Base-by-base conservation (phyloP, 92 coral and sea anemone genomes). In the Parazoanthus atlanticus region DNA sequence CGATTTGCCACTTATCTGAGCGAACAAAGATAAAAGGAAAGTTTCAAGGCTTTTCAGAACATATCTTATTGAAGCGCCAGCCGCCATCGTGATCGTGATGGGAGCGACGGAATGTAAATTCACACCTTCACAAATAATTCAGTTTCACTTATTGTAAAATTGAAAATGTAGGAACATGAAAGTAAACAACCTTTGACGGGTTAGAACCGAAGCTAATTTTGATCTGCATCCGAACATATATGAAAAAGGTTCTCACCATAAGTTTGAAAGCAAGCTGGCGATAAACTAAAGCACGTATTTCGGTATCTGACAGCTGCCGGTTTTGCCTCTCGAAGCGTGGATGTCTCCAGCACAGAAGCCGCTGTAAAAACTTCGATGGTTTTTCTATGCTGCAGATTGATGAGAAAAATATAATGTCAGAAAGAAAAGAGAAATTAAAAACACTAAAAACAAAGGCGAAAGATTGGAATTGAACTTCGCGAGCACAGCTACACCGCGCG, bases 341-440 rank as follows among this genome's bases (percentile, higher is more conserved):
- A 69, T 69, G 74, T 69, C 74, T 25, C 31, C 0, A 69, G 74
- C 31, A 26, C 75, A n/a, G n/a, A n/a, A n/a, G n/a, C n/a, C n/a
- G n/a, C n/a, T n/a, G n/a, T n/a, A n/a, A n/a, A 70, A 69, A 69
- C 74, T 69, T 69, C 28, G 74, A 69, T 69, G 33, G 28, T 69
- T 69, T 29, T 69, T 69, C 31, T 69, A 69, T 69, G 74, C 31
- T 69, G 74, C 74, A 69, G 28, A 69, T 9, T 69, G 31, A 69
- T 69, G 74, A 69, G 31, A 36, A 69, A 69, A 69, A 29, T 69
- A 2, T 0, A 69, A 25, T 25, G 74, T 69, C 74, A 69, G 29
- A 69, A 69, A 70, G 75, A 31, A 1, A n/a, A 70, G 75, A 70
- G n/a, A 69, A 9, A 69, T 69, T 69, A 29, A 69, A 69, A 69